Percentiles rank a stretch among this genome's conserved stretches.
phyloP scores from a whole-genome alignment of 2,888 invertebrate species.

The Fragum whitleyi region DNA sequence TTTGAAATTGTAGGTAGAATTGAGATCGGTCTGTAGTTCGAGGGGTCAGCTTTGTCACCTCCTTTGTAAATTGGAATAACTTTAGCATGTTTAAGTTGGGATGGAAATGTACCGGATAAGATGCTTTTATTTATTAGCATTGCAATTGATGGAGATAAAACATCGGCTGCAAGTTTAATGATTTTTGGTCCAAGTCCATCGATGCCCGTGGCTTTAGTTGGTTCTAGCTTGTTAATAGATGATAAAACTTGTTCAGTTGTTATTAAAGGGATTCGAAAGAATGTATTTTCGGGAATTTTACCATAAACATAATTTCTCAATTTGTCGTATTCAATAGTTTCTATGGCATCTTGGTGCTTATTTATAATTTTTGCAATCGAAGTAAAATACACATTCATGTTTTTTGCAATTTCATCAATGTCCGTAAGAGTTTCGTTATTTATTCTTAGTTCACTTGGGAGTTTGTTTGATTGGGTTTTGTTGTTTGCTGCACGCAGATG shows the following conservation, averaged over 20 bases:
- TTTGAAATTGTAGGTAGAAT: constrained; percentile 23
- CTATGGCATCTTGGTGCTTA: no score
- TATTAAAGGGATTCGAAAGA: no score
- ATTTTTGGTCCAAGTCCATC: neutral
- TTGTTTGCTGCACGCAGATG: neutral
- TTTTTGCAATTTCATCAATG: no score
- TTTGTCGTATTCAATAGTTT: neutral
- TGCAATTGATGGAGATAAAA: no score
- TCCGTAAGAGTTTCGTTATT: neutral
- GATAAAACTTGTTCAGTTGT: neutral
- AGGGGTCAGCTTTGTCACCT: no score
- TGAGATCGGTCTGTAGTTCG: no score
- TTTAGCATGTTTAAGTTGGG: no score
- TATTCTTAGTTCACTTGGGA: neutral
- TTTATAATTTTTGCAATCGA: neutral
- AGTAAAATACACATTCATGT: neutral
- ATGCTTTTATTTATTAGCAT: no score
- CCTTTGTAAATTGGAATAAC: no score
- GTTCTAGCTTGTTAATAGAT: neutral
- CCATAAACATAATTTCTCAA: neutral
- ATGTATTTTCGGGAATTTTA: neutral
- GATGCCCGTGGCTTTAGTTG: neutral
- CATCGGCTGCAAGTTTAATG: no score
- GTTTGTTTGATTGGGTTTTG: neutral
- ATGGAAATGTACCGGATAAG: no score